Conservation (phyloP, 1,140 invertebrate species). For the Brachionus koreanus region DNA sequence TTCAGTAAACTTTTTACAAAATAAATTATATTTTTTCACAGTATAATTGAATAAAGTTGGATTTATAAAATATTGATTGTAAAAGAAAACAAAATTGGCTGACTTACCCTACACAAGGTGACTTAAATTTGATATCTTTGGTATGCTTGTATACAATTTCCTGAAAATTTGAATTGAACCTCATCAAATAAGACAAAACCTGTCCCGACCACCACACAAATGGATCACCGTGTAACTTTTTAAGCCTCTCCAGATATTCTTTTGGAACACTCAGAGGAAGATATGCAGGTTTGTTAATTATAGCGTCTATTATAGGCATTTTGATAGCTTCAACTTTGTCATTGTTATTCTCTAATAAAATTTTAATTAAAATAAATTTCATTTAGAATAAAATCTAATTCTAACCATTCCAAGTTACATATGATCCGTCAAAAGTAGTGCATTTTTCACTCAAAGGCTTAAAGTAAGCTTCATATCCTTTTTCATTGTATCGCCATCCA, state of each 20-base stretch:
- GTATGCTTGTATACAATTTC: slow-evolving; percentile 71
- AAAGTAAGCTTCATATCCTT: slow-evolving; percentile 84
- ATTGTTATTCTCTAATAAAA: slow-evolving; percentile 50
- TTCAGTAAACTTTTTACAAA: too few species aligned
- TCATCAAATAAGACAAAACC: slow-evolving; percentile 80
- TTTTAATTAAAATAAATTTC: slow-evolving; percentile 5
- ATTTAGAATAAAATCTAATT: not conserved
- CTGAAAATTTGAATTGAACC: slow-evolving; percentile 67
- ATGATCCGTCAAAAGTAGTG: slow-evolving; percentile 48
- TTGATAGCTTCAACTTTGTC: slow-evolving; percentile 70
- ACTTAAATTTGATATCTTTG: slow-evolving; percentile 73
- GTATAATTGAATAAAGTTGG: too few species aligned
- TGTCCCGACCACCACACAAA: slow-evolving; percentile 96
- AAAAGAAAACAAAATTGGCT: not conserved
- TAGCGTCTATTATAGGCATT: slow-evolving; percentile 87
- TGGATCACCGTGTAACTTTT: slow-evolving; percentile 83
- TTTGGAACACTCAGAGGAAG: slow-evolving; percentile 87
- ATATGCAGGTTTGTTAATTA: slow-evolving; percentile 78
- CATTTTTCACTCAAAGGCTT: slow-evolving; percentile 84
- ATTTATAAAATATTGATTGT: not conserved
- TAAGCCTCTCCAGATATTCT: slow-evolving; percentile 69
- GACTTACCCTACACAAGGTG: slow-evolving; percentile 72
- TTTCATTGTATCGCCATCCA: slow-evolving; percentile 85
- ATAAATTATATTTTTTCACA: too few species aligned
- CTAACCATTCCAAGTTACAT: slow-evolving; percentile 51